Conservation (phyloP, 2,113 vertebrate species). For the Notiomystis cincta region DNA sequence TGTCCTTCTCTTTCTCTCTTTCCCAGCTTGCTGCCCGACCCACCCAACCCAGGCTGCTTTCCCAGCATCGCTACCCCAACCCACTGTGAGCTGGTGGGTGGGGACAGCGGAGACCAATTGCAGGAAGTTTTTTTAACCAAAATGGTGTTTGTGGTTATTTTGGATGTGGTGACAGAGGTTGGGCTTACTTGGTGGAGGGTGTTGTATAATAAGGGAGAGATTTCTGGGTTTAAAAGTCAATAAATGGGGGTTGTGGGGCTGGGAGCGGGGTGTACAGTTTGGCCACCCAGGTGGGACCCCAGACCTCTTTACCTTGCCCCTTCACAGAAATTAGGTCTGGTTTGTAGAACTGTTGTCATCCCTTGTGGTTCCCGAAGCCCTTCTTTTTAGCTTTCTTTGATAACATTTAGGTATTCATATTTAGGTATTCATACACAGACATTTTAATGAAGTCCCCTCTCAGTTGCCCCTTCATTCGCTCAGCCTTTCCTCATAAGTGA, state of each 20-base stretch:
- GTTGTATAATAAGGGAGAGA: background rate
- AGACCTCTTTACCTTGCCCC: too few species aligned
- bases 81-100: background rate
- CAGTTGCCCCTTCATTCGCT: background rate
- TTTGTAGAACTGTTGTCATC: too few species aligned
- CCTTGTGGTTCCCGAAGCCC: too few species aligned
- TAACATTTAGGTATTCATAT: background rate
- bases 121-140: background rate
- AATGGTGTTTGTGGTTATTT: background rate
- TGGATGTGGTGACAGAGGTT: background rate
- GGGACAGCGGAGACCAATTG: fast-evolving
- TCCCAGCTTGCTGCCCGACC: slow-evolving; percentile 41
- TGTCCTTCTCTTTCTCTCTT: background rate
- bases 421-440: background rate
- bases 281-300: background rate
- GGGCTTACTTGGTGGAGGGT: background rate
- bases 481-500: background rate
- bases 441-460: background rate
- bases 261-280: background rate
- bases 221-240: background rate
- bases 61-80: slow-evolving; percentile 62
- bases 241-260: background rate
- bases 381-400: background rate
- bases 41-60: slow-evolving; percentile 35
- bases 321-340: background rate